Conservation (phyloP, 2,888 invertebrate species). For the Lochmaea capreae region DNA sequence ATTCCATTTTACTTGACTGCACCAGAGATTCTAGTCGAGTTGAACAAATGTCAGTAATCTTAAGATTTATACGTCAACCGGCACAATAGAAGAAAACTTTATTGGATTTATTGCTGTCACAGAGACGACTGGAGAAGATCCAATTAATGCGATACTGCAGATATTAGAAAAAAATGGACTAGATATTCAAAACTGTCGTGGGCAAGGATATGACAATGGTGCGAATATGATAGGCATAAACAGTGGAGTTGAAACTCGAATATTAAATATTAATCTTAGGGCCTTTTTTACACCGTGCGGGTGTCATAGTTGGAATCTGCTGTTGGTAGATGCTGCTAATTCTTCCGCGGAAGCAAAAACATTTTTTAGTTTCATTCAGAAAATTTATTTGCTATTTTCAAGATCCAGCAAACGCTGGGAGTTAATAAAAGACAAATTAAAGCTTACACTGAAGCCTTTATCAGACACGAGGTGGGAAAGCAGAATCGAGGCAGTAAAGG, state of each 20-base stretch:
- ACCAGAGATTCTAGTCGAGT: conserved; percentile 33
- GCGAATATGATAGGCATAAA: conserved; percentile 40
- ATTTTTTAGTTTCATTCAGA: conserved; percentile 39
- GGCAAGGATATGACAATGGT: conserved; percentile 47
- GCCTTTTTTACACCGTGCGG: conserved; percentile 31
- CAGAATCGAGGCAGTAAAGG: conserved; percentile 31
- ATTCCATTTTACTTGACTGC: too few relatives aligned
- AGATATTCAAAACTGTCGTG: conserved; percentile 39
- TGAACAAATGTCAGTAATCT: conserved; percentile 38
- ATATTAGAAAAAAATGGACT: not conserved
- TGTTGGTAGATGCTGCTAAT: conserved; percentile 34
- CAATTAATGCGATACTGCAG: not conserved
- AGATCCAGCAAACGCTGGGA: conserved; percentile 52
- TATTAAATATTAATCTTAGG: conserved; percentile 33
- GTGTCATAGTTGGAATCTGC: conserved; percentile 35
- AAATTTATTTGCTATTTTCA: conserved; percentile 48
- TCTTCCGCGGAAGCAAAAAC: conserved; percentile 24
- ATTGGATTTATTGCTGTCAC: conserved; percentile 33
- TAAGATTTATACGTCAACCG: conserved; percentile 20
- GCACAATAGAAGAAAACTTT: conserved; percentile 36
- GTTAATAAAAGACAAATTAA: conserved; percentile 34
- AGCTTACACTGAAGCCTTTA: conserved; percentile 41
- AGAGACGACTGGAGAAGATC: conserved; percentile 33
- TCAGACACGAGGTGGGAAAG: conserved; percentile 37
- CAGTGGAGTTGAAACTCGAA: conserved; percentile 44